Percentiles rank a stretch among this genome's conserved stretches.
phyloP scores from a whole-genome alignment of 1,140 invertebrate species.

The Stegodyphus dumicola region DNA sequence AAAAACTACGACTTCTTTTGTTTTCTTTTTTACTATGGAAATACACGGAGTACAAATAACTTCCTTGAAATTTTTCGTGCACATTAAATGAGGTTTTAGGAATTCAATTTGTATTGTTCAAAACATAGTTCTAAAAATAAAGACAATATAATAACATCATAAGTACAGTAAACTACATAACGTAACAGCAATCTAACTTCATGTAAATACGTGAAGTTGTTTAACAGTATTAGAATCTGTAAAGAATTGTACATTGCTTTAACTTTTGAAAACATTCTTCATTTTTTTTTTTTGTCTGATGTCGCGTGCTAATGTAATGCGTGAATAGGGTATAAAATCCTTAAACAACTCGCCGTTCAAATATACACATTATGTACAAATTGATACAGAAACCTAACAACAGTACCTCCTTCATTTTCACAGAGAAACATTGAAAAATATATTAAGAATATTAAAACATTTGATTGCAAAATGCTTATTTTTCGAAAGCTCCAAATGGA shows the following conservation, averaged over 20 bases:
- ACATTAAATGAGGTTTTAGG: neutral
- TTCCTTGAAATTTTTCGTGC: neutral
- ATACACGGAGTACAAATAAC: constrained; percentile 22
- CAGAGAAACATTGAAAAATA: neutral
- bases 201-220: constrained; percentile 12
- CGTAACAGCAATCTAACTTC: constrained; percentile 45
- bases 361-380: constrained; percentile 7
- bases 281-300: neutral
- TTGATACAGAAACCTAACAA: neutral
- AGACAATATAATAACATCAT: constrained; percentile 13
- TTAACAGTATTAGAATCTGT: constrained; percentile 52
- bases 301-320: constrained; percentile 36
- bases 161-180: constrained; percentile 40
- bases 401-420: neutral
- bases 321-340: constrained; percentile 24
- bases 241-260: constrained; percentile 36
- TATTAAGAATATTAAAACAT: constrained; percentile 20
- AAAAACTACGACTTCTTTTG: constrained; percentile 35
- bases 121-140: constrained; percentile 6
- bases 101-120: neutral
- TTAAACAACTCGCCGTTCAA: neutral
- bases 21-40: constrained; percentile 9
- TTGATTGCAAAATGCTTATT: neutral
- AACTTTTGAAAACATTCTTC: neutral
- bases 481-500: constrained; percentile 3